Base-by-base conservation (phyloP, 2,888 invertebrate species). In the Diarsia brunnea region DNA sequence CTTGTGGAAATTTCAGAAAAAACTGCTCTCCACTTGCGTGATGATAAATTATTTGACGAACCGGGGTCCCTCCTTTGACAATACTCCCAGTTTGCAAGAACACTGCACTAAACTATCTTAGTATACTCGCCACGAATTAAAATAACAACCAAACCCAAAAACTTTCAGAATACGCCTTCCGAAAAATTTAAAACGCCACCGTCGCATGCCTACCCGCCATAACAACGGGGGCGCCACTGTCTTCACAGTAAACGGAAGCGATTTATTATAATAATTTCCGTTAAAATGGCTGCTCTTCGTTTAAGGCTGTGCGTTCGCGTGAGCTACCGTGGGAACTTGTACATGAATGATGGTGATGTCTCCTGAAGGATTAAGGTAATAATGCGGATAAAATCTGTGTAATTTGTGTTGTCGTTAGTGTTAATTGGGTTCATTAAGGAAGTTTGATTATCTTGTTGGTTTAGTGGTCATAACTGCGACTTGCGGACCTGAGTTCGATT, bases 261-360 rank as follows among this genome's bases (percentile, higher is more conserved):
- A 94, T 95, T 94, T 93, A 93, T 95, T 92, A 93, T 92, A 92
- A 94, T 92, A 93, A 93, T 94, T 91, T 92, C 91, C 89, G 89
- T 92, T 93, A 90, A 92, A 94, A 93, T 90, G 90, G 88, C 89
- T 69, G 79, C 75, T 78, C 80, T 84, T 82, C 87, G 89, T 89
- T 88, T 87, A 89, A 81, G 79, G 86, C 77, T 73, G 80, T 80
- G 76, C 85, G 82, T 84, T 88, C 65, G 85, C 82, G 87, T 90
- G 91, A 90, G 88, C 87, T 81, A 87, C 87, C 84, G 86, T 85
- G 86, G 81, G 89, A 89, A 87, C 75, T 63, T 65, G 72, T 61
- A 69, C 83, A 84, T 87, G 85, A 84, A 67, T 53, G 74, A 80
- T 78, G 75, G 88, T 61, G 87, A 87, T 82, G 87, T 87, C 88